phyloP scores from a whole-genome alignment of 2,113 vertebrate genomes.

The Syngnathoides biaculeatus region DNA sequence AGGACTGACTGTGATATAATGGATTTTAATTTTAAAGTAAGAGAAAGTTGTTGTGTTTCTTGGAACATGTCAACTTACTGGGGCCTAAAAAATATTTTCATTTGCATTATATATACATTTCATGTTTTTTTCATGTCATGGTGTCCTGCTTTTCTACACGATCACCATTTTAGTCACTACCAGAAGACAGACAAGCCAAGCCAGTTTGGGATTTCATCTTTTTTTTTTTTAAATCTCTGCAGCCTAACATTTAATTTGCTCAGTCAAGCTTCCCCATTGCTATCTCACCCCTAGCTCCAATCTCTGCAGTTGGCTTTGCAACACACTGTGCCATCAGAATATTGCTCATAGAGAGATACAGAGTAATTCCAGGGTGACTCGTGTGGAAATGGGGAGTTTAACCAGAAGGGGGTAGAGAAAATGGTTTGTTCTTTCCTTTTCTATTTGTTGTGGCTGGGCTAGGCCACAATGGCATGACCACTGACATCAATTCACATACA shows the following conservation, averaged over 20 bases:
- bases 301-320: conserved; percentile 6
- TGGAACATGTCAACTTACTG: too few species aligned
- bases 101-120: background rate
- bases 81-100: background rate
- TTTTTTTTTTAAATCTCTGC: conserved; percentile 16
- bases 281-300: conserved; percentile 5
- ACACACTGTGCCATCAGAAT: conserved; percentile 42
- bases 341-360: conserved; percentile 49
- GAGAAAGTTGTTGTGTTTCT: too few species aligned
- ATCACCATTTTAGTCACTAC: background rate
- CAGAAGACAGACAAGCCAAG: background rate
- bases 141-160: background rate
- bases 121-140: background rate
- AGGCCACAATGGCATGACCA: conserved; percentile 44
- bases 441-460: conserved; percentile 39
- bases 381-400: conserved; percentile 59
- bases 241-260: conserved; percentile 30
- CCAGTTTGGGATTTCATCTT: conserved; percentile 18
- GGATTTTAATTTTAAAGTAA: too few species aligned
- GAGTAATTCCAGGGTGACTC: conserved; percentile 46
- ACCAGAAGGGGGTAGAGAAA: conserved; percentile 54
- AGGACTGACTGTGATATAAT: background rate
- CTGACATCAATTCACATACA: conserved; percentile 52
- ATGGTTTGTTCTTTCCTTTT: conserved; percentile 54
- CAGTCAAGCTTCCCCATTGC: background rate